A percentile compares a stretch with the other conserved stretches of the same genome.
These are phyloP conservation scores for Megamerina dolium DNA, from an alignment of 2,888 invertebrate species.

Conservation along the genomic window DNA sequence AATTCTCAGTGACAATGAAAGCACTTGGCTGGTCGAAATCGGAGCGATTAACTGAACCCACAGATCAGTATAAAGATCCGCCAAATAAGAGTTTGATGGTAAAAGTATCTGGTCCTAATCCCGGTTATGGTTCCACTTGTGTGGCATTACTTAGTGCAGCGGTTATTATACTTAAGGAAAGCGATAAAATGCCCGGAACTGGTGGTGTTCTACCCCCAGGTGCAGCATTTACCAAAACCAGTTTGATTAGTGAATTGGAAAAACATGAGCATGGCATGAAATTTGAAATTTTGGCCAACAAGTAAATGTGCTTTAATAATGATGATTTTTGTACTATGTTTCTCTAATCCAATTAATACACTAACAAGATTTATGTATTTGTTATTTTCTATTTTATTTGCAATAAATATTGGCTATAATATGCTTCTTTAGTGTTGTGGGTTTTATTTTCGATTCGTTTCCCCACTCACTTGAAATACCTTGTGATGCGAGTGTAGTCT, in stretches of 20 bases:
- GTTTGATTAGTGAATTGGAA: conserved; percentile 65
- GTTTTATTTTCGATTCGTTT: no score
- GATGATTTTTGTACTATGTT: no score
- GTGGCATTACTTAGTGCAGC: conserved; percentile 67
- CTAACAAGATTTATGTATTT: conserved; percentile 1
- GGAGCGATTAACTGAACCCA: conserved; percentile 54
- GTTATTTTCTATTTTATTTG: not conserved
- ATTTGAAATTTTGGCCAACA: conserved; percentile 57
- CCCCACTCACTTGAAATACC: no score
- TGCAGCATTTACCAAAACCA: conserved; percentile 76
- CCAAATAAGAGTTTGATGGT: conserved; percentile 63
- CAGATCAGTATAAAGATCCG: conserved; percentile 50
- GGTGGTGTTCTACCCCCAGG: conserved; percentile 86
- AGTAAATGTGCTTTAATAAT: conserved; percentile 25
- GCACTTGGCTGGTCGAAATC: conserved; percentile 72
- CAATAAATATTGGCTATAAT: no score
- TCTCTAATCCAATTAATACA: conserved; percentile 1
- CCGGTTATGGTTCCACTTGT: conserved; percentile 78
- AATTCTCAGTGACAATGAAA: conserved; percentile 64
- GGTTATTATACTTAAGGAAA: conserved; percentile 67
- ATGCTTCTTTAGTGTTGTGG: no score
- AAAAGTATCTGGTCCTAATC: conserved; percentile 53
- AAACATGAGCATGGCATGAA: conserved; percentile 60
- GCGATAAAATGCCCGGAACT: conserved; percentile 69
- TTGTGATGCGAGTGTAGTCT: no score